Percentiles rank a stretch among this genome's conserved stretches.
These are phyloP conservation scores for Pholis gunnellus DNA, from an alignment of 2,113 vertebrate species.

Conservation along the genomic window DNA sequence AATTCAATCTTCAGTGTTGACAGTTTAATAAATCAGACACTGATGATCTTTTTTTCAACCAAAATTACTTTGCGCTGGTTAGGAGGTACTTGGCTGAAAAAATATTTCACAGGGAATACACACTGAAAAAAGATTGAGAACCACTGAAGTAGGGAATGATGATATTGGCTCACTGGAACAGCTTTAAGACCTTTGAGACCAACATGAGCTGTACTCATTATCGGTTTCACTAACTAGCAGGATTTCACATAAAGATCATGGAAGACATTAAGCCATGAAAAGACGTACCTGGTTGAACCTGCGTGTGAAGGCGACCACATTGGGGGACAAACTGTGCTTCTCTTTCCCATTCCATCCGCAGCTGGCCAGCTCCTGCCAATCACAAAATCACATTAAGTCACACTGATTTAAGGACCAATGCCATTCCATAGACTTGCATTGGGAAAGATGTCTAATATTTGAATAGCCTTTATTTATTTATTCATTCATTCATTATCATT, in stretches of 20 bases:
- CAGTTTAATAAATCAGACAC: no score
- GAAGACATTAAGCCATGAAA: not conserved
- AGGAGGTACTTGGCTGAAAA: no score
- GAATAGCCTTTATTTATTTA: not conserved
- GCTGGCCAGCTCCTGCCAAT: constrained; percentile 91
- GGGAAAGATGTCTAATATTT: not conserved
- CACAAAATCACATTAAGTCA: not conserved
- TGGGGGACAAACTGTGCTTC: constrained; percentile 93
- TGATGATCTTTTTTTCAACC: no score
- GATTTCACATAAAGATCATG: not conserved
- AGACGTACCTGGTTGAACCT: constrained; percentile 93
- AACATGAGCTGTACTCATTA: not conserved
- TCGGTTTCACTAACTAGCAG: not conserved
- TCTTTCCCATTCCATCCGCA: constrained; percentile 97
- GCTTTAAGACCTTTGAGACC: not conserved
- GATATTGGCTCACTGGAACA: not conserved
- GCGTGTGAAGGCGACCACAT: constrained; percentile 95
- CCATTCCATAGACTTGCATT: not conserved
- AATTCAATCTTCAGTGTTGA: no score
- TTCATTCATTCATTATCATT: not conserved
- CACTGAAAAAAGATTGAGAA: no score
- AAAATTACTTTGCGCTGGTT: no score
- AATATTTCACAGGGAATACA: no score
- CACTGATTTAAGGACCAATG: not conserved
- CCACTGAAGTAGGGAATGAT: no score